Base-by-base conservation (phyloP, 2,797 vertebrate genomes). In the Threskiornis aethiopicus region DNA sequence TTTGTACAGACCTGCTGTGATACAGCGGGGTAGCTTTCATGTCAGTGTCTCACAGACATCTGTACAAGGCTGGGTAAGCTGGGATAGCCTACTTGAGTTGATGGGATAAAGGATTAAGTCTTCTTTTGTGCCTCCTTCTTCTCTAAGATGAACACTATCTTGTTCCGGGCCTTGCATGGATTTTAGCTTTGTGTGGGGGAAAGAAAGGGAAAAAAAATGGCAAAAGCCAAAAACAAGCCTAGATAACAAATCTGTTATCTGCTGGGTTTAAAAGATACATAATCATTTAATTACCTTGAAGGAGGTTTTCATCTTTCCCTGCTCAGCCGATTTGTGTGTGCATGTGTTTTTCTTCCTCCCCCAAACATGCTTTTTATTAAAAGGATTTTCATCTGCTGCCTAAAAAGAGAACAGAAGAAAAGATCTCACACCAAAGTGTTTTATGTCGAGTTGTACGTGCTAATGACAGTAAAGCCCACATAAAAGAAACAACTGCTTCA, bases 251-350 rank as follows among this genome's bases (percentile, higher is more conserved):
- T 96, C 97, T 96, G 64, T 95, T 93, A 93, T 95, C 90, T 44
- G 25, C 55, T 47, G 69, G 70, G 67, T 96, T 97, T 95, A 95
- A 96, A 97, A 97, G 92, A 79, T 87, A 90, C 76, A 90, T 94
- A 94, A 96, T 98, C 84, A 96, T 94, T 97, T 98, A 97, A 98
- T 98, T 97, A 97, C 95, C 92, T 95, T 91, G 96, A 97, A 97
- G 92, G 82, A 97, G 87, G 76, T 97, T 96, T 97, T 95, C 96
- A 95, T 96, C 94, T 97, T 72, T 76, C 87, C 87, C 61, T 64
- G 88, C 93, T 95, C 91, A 78, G 58, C 86, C 70, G 14, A 96
- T 90, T 65, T 84, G 86, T 14, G 54, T 39, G 51, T 70, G 90
- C 11, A 1, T 33, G 81, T 85, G 59, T 93, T 94, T 96, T 75